Evolutionary conservation across 2,888 invertebrate genomes (phyloP), one percentile per base, ranked within the genome.

Genomic region (Acanthopleura granulata): DNA sequence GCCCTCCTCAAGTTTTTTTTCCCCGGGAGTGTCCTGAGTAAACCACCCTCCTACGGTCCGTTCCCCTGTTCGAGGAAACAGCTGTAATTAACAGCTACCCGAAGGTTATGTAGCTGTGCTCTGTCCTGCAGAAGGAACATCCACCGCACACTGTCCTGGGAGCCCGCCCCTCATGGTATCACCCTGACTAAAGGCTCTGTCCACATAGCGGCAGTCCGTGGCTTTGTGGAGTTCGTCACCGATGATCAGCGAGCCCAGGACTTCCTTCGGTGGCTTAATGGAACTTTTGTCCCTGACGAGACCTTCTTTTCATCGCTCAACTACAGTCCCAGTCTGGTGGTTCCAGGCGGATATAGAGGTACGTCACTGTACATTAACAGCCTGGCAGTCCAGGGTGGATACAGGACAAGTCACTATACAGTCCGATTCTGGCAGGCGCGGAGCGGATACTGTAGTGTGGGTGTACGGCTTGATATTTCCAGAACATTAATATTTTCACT

Each of bases 221-320:
- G 62, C 30, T 73, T 73, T 40, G 62, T 73, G 11, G 27, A 73
- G 15, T 73, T 51, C 49, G 6, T 73, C 27, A 27, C 16, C 6
- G 25, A 18, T 16, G 66, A 66, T 25, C 18, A 66, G 3, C 22
- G 66, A 25, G 66, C 25, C 61, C 18, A 18, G 12, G 73, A 73
- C 9, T 73, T 73, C 30, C 40, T 73, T 3, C 22, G 29, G 1
- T 73, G 73, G 73, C n/a, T 61, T 1, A 73, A 61, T 25, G 25
- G 22, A 12, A 73, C 51, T 22, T 61, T 4, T 30, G 30, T 73
- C 49, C 73, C 73, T 30, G 73, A 73, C 18, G 73, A 73, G 61
- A 73, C 62, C 14, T 73, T 61, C 62, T 73, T 73, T 29, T 51
- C 73, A n/a, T 73, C 73, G 11, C 22, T 73, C 11, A 73, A 73